Evolutionary conservation across 2,113 vertebrate genomes (phyloP), one percentile per base, ranked within the genome.

Genomic region (Daubentonia madagascariensis): DNA sequence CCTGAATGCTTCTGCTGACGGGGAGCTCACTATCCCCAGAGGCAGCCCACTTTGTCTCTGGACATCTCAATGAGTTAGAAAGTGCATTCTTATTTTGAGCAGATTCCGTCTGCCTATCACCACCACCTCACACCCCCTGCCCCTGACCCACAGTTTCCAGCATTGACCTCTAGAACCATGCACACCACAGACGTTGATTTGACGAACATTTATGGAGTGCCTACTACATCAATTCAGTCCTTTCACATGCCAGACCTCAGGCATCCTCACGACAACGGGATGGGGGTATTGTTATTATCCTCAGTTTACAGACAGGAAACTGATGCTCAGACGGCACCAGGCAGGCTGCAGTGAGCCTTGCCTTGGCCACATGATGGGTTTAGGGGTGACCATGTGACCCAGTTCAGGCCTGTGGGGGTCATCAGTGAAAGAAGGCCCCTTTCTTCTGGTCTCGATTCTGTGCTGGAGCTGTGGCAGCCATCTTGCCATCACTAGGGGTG

Each of bases 91-190:
- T 30, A 57, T 30, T 75, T 85, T 50, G 40, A 67, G 17, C 10
- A 35, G 30, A 68, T 28, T 35, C 37, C 50, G 50, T 35, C 65
- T 79, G 11, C 54, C n/a, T 18, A 1, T 48, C 50, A 68, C 30
- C 8, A 76, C 28, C n/a, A 78, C 6, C 28, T 35, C 75, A 23
- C 28, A 13, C 17, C 2, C 43, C 13, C 28, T 8, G n/a, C 8
- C 14, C 4, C 25, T 5, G 2, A 13, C 48, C 48, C 35, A 0
- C 8, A 0, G 8, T 30, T 40, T 54, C 70, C 54, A 50, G 14
- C 37, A 5, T 1, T 73, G 57, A 50, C 20, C 45, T 89, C 68
- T n/a, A 48, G 37, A 92, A 52, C 30, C 8, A 1, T 0, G 0
- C n/a, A 32, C 13, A 35, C 25, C 5, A 32, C 16, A n/a, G 50